Base-by-base conservation (phyloP, 1,140 invertebrate genomes). In the Oedothorax gibbosus region DNA sequence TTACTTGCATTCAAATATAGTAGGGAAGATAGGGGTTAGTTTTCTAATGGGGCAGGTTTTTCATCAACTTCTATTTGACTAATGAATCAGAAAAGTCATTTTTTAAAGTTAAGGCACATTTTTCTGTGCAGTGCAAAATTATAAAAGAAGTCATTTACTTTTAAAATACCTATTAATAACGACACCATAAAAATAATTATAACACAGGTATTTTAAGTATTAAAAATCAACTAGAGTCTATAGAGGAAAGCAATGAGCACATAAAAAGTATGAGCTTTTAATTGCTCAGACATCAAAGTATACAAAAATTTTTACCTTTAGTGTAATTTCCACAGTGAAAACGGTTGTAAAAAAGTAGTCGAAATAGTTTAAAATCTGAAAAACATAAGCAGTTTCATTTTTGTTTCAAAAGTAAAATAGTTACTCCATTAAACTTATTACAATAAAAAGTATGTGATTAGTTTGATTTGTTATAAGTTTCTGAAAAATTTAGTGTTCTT, bases 271-370 rank as follows among this genome's bases (percentile, higher is more conserved):
- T n/a, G n/a, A n/a, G n/a, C n/a, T n/a, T n/a, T n/a, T n/a, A n/a
- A n/a, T n/a, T n/a, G n/a, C n/a, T n/a, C n/a, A n/a, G n/a, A n/a
- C n/a, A n/a, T n/a, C n/a, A n/a, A n/a, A n/a, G n/a, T n/a, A n/a
- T n/a, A n/a, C n/a, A n/a, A n/a, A n/a, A n/a, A n/a, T 64, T 85
- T 88, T 89, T 88, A 92, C 92, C 93, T 99, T 99, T 88, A 99
- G 92, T 89, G 95, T 94, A 90, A 99, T 96, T 93, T 99, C 99
- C 88, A 99, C 93, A 57, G 98, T 99, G 92, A 99, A 99, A 87
- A 99, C 96, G 86, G 95, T 93, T 83, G 99, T 99, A 92, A 99
- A 99, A 92, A 99, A 97, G 90, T 97, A 96, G 92, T 99, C 99
- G 91, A 99, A 99, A 90, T 97, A 95, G 90, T 95, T 95, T 85